These are phyloP conservation scores for Anagyrus pseudococci DNA, from an alignment of 2,888 invertebrate genomes.

Conservation along the genomic window DNA sequence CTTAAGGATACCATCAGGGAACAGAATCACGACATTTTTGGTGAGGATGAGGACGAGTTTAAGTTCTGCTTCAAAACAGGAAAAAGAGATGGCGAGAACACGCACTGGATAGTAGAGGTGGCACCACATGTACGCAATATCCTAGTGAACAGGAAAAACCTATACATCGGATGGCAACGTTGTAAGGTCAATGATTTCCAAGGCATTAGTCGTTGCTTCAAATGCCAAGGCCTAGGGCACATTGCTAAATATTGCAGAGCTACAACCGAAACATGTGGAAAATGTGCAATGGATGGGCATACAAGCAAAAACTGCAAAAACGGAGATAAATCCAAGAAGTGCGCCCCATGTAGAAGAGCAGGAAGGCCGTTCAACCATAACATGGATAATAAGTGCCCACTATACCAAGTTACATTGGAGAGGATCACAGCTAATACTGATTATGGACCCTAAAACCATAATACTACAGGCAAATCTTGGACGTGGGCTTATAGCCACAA, in stretches of 20 bases:
- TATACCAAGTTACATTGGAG: neutral
- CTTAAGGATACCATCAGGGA: neutral
- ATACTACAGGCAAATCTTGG: neutral
- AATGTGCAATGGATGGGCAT: slow-evolving; percentile 3
- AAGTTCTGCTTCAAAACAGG: slow-evolving; percentile 11
- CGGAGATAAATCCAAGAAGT: neutral
- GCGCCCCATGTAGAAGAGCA: neutral
- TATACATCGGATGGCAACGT: slow-evolving; percentile 11
- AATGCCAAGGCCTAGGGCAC: slow-evolving; percentile 8
- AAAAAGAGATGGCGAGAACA: neutral
- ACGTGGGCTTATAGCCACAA: neutral
- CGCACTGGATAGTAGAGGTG: slow-evolving; percentile 21
- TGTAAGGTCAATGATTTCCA: slow-evolving; percentile 15
- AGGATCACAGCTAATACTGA: neutral
- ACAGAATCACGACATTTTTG: neutral
- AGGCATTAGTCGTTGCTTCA: slow-evolving; percentile 2
- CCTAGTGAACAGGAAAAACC: neutral
- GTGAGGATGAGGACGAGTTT: neutral
- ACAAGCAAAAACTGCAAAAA: neutral
- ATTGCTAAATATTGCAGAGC: slow-evolving; percentile 2
- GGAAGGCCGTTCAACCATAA: neutral
- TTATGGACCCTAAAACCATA: neutral
- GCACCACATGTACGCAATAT: neutral
- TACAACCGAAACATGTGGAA: neutral
- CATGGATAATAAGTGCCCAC: neutral